Base-by-base conservation (phyloP, 2,797 vertebrate species). In the Epinephelus malabaricus region DNA sequence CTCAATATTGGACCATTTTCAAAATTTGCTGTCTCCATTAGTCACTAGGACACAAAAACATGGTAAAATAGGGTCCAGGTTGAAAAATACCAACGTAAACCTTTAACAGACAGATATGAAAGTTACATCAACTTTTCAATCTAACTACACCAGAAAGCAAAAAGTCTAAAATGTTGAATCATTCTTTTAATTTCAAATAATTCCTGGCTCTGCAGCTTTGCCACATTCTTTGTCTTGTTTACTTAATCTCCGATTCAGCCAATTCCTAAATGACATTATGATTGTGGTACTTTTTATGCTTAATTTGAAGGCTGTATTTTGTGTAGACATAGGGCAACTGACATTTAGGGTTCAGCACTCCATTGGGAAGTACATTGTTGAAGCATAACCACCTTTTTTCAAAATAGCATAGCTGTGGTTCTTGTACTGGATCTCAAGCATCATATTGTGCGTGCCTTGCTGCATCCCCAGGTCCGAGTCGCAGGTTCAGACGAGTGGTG, bases 401-500 rank as follows among this genome's bases (percentile, higher is more conserved):
- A 40, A 40, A 40, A 18, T n/a, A 40, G 5, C 25, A 18, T 18
- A 64, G 17, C 60, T 25, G 11, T 61, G 14, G 18, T 11, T 56
- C 56, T 12, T 30, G 6, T 19, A 5, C 7, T 9, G 1, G 76
- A 71, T 45, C n/a, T 43, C 5, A 60, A 14, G 21, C 34, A 1
- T 59, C 5, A 8, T 14, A 25, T 34, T 46, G 11, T 68, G 9
- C 50, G 14, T 68, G 5, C 8, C 5, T 34, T 30, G 62, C 4
- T 68, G 14, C 47, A 23, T 81, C 18, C 76, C 2, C 89, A 98
- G 97, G 97, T 93, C 97, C 97, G 86, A 98, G 97, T 91, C 97
- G 97, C 86, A 95, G 97, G 91, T 98, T 98, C 95, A 97, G 97
- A 94, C 95, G 97, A 85, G 97, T 98, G 75, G 97, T 98, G 89